These are phyloP conservation scores for Xanthorhoe designata DNA, from an alignment of 2,888 invertebrate species.

Conservation along the genomic window DNA sequence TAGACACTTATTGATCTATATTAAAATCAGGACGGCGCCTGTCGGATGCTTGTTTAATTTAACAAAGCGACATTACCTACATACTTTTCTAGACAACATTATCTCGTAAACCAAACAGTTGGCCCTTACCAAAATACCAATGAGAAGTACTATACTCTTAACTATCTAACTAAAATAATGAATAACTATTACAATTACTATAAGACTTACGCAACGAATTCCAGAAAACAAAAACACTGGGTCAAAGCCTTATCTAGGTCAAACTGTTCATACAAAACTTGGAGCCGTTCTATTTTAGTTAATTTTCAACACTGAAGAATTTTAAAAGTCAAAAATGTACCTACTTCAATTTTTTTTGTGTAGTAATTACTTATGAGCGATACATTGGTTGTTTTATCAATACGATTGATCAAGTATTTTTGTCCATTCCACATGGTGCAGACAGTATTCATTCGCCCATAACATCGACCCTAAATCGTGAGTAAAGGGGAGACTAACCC, in stretches of 20 bases:
- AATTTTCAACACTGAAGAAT: neutral
- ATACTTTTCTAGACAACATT: constrained; percentile 12
- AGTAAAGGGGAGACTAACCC: constrained; percentile 59
- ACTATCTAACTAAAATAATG: neutral
- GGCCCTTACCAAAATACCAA: too few species aligned
- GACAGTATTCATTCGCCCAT: constrained; percentile 80
- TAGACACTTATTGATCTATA: constrained; percentile 76
- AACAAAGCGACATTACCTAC: constrained; percentile 49
- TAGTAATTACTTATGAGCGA: constrained; percentile 3
- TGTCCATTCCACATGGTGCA: constrained; percentile 72
- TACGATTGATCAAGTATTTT: constrained; percentile 47
- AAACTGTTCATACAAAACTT: neutral
- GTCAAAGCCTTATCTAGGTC: constrained; percentile 1
- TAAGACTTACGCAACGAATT: constrained; percentile 7
- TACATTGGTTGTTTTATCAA: constrained; percentile 37
- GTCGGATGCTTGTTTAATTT: constrained; percentile 61
- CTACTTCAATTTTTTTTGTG: neutral
- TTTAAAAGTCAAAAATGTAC: neutral
- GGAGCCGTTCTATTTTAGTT: neutral
- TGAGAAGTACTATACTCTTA: neutral
- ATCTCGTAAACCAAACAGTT: neutral
- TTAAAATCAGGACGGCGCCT: constrained; percentile 66
- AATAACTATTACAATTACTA: neutral
- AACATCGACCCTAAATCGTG: constrained; percentile 78
- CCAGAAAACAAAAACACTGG: neutral